Evolutionary conservation across 1,140 invertebrate species (phyloP).

Genomic region (Phenacoccus solenopsis): DNA sequence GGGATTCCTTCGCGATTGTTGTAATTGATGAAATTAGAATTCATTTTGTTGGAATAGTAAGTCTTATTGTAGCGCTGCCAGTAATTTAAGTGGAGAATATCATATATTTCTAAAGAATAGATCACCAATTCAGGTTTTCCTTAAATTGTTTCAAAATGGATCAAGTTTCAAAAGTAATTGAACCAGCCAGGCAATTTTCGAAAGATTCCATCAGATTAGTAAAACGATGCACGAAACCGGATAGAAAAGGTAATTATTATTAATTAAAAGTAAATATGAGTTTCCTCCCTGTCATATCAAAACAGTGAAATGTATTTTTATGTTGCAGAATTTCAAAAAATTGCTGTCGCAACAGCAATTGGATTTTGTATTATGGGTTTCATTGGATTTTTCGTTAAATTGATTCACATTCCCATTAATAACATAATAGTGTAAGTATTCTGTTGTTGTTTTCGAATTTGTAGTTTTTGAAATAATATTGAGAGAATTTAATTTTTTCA

Average conservation of each 20-base stretch:
- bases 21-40: too few relatives aligned
- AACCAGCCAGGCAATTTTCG: slow-evolving; percentile 89
- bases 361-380: slow-evolving; percentile 99
- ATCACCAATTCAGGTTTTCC: slow-evolving; percentile 10
- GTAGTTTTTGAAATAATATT: too few relatives aligned
- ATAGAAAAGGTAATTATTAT: slow-evolving; percentile 76
- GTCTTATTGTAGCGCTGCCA: too few relatives aligned
- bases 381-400: slow-evolving; percentile 99
- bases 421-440: slow-evolving; percentile 94
- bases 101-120: too few relatives aligned
- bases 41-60: too few relatives aligned
- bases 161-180: slow-evolving; percentile 87
- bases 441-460: too few relatives aligned
- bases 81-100: too few relatives aligned
- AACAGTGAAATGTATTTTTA: slow-evolving; percentile 25
- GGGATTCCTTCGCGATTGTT: too few relatives aligned
- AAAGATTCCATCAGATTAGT: slow-evolving; percentile 96
- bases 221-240: slow-evolving; percentile 98
- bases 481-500: too few relatives aligned
- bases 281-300: neutral
- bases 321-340: slow-evolving; percentile 94
- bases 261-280: neutral
- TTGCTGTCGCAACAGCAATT: slow-evolving; percentile 97
- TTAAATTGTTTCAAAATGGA: slow-evolving; percentile 58
- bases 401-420: slow-evolving; percentile 99